Evolutionary conservation across 2,113 vertebrate species (phyloP).

Genomic region (Heterochromis multidens): DNA sequence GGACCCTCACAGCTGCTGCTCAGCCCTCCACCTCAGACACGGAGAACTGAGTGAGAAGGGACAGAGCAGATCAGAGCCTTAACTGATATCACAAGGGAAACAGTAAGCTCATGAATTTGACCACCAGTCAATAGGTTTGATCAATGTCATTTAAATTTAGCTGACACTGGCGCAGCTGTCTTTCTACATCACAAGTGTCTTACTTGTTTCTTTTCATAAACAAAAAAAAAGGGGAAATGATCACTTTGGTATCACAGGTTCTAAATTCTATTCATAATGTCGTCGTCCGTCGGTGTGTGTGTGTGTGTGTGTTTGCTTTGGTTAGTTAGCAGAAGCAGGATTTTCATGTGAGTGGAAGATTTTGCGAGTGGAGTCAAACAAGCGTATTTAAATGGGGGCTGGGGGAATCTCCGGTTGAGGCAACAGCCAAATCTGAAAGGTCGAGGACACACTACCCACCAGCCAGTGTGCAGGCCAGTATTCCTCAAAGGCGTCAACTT

Average conservation of each 20-base stretch:
- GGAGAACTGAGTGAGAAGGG: neutral
- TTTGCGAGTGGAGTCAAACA: constrained; percentile 28
- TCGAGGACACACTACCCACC: constrained; percentile 39
- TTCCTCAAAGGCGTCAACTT: constrained; percentile 53
- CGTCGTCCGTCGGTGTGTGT: neutral
- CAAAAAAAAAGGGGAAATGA: neutral
- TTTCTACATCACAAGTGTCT: neutral
- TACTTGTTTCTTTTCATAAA: neutral
- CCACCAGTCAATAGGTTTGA: constrained; percentile 51
- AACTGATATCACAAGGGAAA: constrained; percentile 50
- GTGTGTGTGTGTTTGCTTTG: neutral
- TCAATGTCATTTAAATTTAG: constrained; percentile 59
- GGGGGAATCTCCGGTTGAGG: constrained; percentile 21
- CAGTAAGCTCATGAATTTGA: constrained; percentile 34
- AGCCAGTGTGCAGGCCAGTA: constrained; percentile 6
- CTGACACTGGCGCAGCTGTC: neutral
- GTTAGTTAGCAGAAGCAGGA: neutral
- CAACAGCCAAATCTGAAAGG: constrained; percentile 51
- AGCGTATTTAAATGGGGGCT: constrained; percentile 25
- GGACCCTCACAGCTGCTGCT: constrained; percentile 10
- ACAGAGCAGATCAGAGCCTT: constrained; percentile 30
- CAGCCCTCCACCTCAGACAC: constrained; percentile 1
- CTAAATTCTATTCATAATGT: neutral
- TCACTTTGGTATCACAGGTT: neutral
- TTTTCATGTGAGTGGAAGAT: neutral